Base-by-base conservation (phyloP, 2,797 vertebrate species). In the Falco concolor region DNA sequence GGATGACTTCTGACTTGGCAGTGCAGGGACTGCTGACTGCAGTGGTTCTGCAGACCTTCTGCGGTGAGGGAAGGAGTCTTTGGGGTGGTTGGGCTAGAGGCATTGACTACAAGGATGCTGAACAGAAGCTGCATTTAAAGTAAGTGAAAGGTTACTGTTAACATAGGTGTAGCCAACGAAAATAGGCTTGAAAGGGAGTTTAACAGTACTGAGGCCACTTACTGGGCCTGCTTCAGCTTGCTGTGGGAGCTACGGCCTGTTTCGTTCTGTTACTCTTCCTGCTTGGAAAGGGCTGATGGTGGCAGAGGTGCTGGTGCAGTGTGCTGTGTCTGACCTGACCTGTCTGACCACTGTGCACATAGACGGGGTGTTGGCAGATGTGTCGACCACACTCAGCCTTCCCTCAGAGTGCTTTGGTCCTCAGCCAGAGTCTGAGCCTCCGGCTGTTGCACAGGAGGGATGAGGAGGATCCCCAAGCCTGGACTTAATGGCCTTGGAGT, bases 261-360 rank as follows among this genome's bases (percentile, higher is more conserved):
- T 49, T 17, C 32, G 8, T 49, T 34, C 42, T 25, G 17, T 40
- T 47, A 3, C 32, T 65, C 38, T n/a, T 36, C 8, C 28, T 40
- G 52, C 30, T 32, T 50, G 73, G 57, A 12, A 70, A 38, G 64
- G 44, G 32, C 44, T 9, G 45, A 5, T 40, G 52, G 38, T 59
- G 67, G 57, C 30, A 59, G 59, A 52, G n/a, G 38, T 2, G 4
- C 52, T 36, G 57, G 57, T 4, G 4, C 27, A 5, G 23, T 4
- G 27, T 23, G 30, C 28, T 52, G 52, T 9, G 5, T 28, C 49
- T 38, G 36, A 18, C 24, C 54, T 23, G 54, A 28, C 68, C 61
- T 56, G 27, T 44, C 42, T 0, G 7, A 20, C 27, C 1, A 2
- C 61, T 15, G 23, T 20, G 24, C 24, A 4, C 0, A 1, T 24